Base-by-base conservation (phyloP, 2,888 invertebrate species). In the Axea sp. region DNA sequence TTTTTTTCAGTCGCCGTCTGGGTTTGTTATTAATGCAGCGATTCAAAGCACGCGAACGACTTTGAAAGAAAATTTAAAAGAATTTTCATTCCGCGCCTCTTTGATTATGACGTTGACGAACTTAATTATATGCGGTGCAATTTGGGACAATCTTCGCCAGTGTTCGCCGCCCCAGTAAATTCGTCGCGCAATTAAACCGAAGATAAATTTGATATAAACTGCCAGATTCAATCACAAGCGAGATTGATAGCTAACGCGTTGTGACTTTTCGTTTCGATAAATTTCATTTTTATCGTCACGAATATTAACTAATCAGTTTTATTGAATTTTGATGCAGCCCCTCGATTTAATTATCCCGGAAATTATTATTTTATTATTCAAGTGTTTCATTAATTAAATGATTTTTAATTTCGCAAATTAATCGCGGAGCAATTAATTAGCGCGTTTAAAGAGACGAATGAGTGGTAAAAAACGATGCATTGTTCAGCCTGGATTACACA, bases 201-300 rank as follows among this genome's bases (percentile, higher is more conserved):
- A 59, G 59, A 59, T 45, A 59, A 59, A 59, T 45, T 59, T 45
- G 35, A 59, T 45, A 43, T 33, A 3, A n/a, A n/a, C n/a, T n/a
- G n/a, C n/a, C n/a, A n/a, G n/a, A n/a, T n/a, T n/a, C n/a, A n/a
- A n/a, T n/a, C 24, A 4, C 4, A 19, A 19, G 45, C 3, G 30
- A 45, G 2, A 30, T 30, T 4, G 30, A 30, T n/a, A 5, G 15
- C 17, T n/a, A n/a, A n/a, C n/a, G n/a, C n/a, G n/a, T n/a, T n/a
- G n/a, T 53, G 39, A 37, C 11, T 19, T 17, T 12, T 17, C 12
- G 8, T 12, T 33, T 49, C 17, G 9, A 33, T 33, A 5, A 12
- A 49, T 12, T 22, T 22, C 11, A 12, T 0, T 35, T 35, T 15
- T 35, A 8, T 35, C n/a, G n/a, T n/a, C n/a, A n/a, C n/a, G n/a